Base-by-base conservation (phyloP, 2,797 vertebrate genomes). In the Octomys mimax region DNA sequence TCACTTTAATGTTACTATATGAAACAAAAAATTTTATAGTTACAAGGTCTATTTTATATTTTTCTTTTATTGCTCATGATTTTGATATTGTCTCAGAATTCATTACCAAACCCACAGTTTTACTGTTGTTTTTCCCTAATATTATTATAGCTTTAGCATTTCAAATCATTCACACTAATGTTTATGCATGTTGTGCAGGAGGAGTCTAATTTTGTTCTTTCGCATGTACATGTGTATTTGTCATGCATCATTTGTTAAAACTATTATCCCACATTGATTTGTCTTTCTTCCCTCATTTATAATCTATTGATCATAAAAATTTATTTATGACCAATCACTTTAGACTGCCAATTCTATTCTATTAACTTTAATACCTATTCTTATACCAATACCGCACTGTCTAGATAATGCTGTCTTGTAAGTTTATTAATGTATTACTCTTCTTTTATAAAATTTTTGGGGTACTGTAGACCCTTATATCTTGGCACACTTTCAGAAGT, bases 401-500 rank as follows among this genome's bases (percentile, higher is more conserved):
- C 11, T 82, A 64, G 4, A 75, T 64, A 78, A 66, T 22, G 84
- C 1, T 39, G 39, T 46, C 22, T 83, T 91, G 24, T 85, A 61
- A 70, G 5, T 54, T 91, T 89, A 73, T 86, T 77, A 79, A 77
- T 91, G 2, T 59, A 66, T 81, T 64, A 46, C 87, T 78, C 21
- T 81, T 92, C 18, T 73, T 91, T 85, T 85, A 75, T 21, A 89
- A 61, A 26, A 66, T 42, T 70, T 87, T 87, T 93, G 92, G 49
- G 19, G 18, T 73, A 22, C 39, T 52, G 3, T 70, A 31, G 33
- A 21, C 28, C 62, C 26, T 95, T 70, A 3, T 13, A 84, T 77
- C 19, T 62, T 62, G 10, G 13, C 31, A 92, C 94, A 71, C 54
- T 92, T 79, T 91, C 88, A 68, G 9, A 70, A 96, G 75, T 70